Evolutionary conservation across 1,140 invertebrate species (phyloP), one percentile per base, ranked within the genome.

Genomic region (Bombus balteatus): DNA sequence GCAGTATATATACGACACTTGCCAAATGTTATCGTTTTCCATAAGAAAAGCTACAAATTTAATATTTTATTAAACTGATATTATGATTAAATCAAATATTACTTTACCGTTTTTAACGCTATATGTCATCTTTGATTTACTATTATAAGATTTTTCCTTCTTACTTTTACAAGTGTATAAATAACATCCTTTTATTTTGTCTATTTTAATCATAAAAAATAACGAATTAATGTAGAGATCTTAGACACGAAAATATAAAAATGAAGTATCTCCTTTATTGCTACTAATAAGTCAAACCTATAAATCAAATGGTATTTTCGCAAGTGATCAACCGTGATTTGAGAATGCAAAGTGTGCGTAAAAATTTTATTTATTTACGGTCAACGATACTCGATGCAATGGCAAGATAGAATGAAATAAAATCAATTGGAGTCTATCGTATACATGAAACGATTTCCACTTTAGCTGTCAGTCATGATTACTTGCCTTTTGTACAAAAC

Each of bases 351-450:
- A 15, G 12, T 32, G 3, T 32, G 28, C 28, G 15, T 9, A 13
- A 41, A 4, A 41, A 53, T 75, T 66, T 47, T 25, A 66, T 53
- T 76, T 77, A 77, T 68, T 53, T 32, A 41, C 12, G 15, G 9
- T 3, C 34, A 25, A 32, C 9, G 9, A 53, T 28, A 15, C 13
- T 34, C 13, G 8, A 47, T 2, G 18, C 22, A 32, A 6, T 22
- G 41, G 5, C 13, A 47, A 41, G 68, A 70, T 66, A 41, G 70
- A 77, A 68, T 73, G 59, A 79, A 85, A 65, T 41, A 71, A 80
- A 25, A 80, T 84, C 81, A 41, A 88, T 87, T 83, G 53, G 6
- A 34, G 39, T 43, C 53, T 28, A 22, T 74, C 62, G 22, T 18
- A 3, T 65, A 57, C 12, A 43, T 47, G 41, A 72, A 71, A 87